These are phyloP conservation scores for Drosophila mimica DNA, from an alignment of 2,888 invertebrate species.

Conservation along the genomic window DNA sequence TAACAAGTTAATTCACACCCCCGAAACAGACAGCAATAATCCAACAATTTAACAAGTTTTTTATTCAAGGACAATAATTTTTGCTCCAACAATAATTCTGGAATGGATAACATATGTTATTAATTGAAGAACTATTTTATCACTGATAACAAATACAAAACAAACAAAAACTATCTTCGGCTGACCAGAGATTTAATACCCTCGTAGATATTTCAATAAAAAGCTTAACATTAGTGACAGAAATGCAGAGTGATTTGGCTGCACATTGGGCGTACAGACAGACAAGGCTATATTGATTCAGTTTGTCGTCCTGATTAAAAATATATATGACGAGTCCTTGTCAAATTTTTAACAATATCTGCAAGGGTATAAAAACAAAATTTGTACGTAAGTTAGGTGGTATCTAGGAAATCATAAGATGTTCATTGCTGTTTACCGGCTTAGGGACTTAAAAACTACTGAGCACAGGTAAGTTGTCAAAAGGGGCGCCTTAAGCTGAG, in stretches of 20 bases:
- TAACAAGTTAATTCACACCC: not conserved
- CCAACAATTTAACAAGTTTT: constrained; percentile 1
- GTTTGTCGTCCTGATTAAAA: not conserved
- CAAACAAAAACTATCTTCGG: not conserved
- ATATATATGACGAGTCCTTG: not conserved
- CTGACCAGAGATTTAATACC: not conserved
- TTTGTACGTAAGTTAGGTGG: not conserved
- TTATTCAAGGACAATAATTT: constrained; percentile 2
- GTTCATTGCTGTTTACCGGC: not conserved
- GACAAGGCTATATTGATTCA: not conserved
- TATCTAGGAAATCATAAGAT: constrained; percentile 14
- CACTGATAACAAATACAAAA: not conserved
- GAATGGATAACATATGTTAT: not conserved
- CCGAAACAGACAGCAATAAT: constrained; percentile 13
- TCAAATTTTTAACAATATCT: constrained; percentile 1
- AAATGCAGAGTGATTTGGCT: not conserved
- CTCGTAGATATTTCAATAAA: not conserved
- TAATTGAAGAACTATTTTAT: not conserved
- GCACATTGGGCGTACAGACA: not conserved
- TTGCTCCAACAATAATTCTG: not conserved
- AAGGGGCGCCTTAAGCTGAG: not conserved
- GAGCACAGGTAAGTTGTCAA: constrained; percentile 24
- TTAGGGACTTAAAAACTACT: constrained; percentile 1
- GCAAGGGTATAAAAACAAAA: not conserved
- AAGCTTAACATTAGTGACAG: not conserved